Base-by-base conservation (phyloP, 2,888 invertebrate genomes). In the Parthenolecanium corni region DNA sequence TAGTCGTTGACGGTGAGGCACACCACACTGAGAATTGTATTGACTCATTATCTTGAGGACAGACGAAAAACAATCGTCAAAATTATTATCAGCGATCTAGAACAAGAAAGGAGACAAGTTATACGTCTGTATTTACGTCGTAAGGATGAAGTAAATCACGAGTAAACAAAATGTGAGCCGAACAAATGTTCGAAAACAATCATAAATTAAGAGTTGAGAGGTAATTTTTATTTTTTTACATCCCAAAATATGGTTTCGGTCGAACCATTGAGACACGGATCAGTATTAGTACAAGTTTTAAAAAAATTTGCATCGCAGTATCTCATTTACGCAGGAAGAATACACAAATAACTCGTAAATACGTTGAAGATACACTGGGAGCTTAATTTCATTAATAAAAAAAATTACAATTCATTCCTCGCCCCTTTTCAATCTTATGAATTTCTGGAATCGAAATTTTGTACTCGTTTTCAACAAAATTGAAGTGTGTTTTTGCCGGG, bases 1-100 rank as follows among this genome's bases (percentile, higher is more conserved):
- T 66, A 88, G 80, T 58, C 85, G 80, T 74, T 88, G 86, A 5
- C 83, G 77, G 70, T 83, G 81, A 25, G 79, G 80, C 67, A 81
- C 77, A 76, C 84, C 78, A 72, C 83, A 74, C 74, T 82, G 76
- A 54, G 83, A 83, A 72, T 87, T 85, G 74, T 89, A 89, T 66
- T 82, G 82, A 53, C 80, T 78, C 69, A 86, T 73, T 69, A 84
- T 82, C 67, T 76, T 77, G 24, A 80, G 77, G 46, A 85, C 83
- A 66, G 80, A 78, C 68, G 77, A 76, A 65, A 82, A 82, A 46
- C 82, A 82, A 53, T 75, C 72, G 67, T 77, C 77, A 68, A 87
- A 81, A 65, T 82, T 81, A 66, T 78, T 76, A 71, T 83, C 84
- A 51, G 78, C 77, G 77, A 86, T 85, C 86, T 86, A 71, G 57